Evolutionary conservation across 1,140 invertebrate genomes (phyloP), one percentile per base, ranked within the genome.

Genomic region (Hyles euphorbiae): DNA sequence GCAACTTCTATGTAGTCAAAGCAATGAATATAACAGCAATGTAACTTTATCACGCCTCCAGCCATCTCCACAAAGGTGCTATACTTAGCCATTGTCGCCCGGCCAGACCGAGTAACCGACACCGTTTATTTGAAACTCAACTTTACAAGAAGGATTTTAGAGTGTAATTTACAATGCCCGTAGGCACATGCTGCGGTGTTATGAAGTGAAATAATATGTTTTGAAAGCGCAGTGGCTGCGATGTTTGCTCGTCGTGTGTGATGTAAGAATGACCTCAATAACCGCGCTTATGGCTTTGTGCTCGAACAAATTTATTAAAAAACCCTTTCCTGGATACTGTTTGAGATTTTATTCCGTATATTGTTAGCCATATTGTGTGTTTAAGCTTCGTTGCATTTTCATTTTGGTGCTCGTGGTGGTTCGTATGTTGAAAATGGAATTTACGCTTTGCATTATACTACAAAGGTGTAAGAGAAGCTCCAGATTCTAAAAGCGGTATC

Each of bases 261-360:
- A 50, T 55, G 53, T 55, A 55, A 60, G 53, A 60, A 55, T 60
- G 58, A 60, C 58, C 58, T 60, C 53, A 60, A 60, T 60, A 55
- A 11, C 34, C 36, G 33, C 34, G n/a, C 46, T 32, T 50, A 8
- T 52, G 22, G 5, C n/a, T 52, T 52, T 5, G n/a, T 34, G 3
- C 6, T 51, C 49, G 36, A 40, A 40, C 8, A 40, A 40, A 40
- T 40, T 40, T 40, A 40, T 40, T 5, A 40, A 40, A 40, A 40
- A 5, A 8, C 36, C 8, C 5, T 40, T 5, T 5, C 5, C 36
- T 40, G 36, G 36, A 40, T 40, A 40, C 36, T 40, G 36, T 40
- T 8, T 5, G 36, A 40, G 36, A 40, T 40, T 40, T 5, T 8
- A 40, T 40, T 40, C 8, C 36, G 8, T 40, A 40, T 40, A 40